Base-by-base conservation (phyloP, 2,888 invertebrate genomes). In the Meiosimyza decipiens region DNA sequence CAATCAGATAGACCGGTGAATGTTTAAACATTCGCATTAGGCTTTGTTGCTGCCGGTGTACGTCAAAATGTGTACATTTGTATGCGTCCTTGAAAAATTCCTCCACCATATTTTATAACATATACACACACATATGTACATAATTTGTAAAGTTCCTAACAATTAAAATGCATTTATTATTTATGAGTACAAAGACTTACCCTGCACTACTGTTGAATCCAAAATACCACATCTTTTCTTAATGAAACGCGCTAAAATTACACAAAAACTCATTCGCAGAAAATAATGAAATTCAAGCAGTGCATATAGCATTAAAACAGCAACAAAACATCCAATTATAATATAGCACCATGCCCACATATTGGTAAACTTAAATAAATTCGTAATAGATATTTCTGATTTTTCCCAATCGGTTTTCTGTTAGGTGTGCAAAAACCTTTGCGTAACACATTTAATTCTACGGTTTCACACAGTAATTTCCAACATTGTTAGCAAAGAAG, bases 231-330 rank as follows among this genome's bases (percentile, higher is more conserved):
- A 89, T 80, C 88, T 90, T 73, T 90, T 90, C 86, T 92, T 91
- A 82, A 90, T 90, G 74, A 91, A 89, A 75, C 91, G 89, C 47
- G 93, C 92, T 76, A 90, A 87, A 76, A 93, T 79, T 63, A 93
- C 90, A 77, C 91, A 91, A 78, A 93, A 87, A 78, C 91, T 88
- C 84, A 92, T 91, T 80, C 94, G 89, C 76, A 92, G 83, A 82
- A 94, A 91, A 85, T 95, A 94, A 85, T 93, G 92, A 59, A 94
- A 86, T 86, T 95, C 94, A 80, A 92, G 89, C 71, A 91, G 83
- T 66, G 90, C 87, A 81, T 93, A 91, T 9, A 92, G 83, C 49
- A 91, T 78, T 73, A 92, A 78, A 50, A 87, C 73, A 64, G 75
- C 76, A 73, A 80, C 77, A 72, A 87, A 80, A 76, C 80, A 82